Base-by-base conservation (phyloP, 2,113 vertebrate species). In the Cisticola juncidis region DNA sequence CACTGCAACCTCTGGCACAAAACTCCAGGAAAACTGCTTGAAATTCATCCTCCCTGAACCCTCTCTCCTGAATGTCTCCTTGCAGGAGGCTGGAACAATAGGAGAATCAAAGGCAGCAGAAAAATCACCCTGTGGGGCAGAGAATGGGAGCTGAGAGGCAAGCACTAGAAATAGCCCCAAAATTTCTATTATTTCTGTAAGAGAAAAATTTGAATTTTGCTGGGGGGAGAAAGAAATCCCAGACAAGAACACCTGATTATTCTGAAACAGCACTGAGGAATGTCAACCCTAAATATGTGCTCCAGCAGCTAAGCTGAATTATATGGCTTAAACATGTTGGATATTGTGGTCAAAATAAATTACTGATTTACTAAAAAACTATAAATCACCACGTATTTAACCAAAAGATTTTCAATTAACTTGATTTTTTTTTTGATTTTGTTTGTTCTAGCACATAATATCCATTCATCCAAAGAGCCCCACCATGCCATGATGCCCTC, bases 51-150 rank as follows among this genome's bases (percentile, higher is more conserved):
- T 95, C 88, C 74, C 81, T 57, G 62, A 95, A 87, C 40, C 45
- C 74, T 72, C 6, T 69, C 82, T 83, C 77, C 81, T 90, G 91
- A 84, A 94, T 29, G 14, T 29, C 73, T 90, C 77, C 92, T 93
- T 73, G 80, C 56, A 93, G 88, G 88, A 81, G 80, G 76, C 80
- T 93, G 86, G 94, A 96, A 95, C 92, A 96, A 95, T 93, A 88
- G 95, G 88, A 69, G 95, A 97, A 94, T 94, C 96, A 97, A 88
- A 96, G 82, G 56, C 82, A 88, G 65, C 72, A 81, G 47, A 60
- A 89, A 87, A 95, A 92, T 91, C 94, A 91, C 80, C 44, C 54
- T 86, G 86, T 93, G 35, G 78, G 85, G 38, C 86, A 94, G 42
- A 88, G 86, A 93, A 88, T n/a, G 35, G 64, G 47, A 92, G 38